Evolutionary conservation across 2,113 vertebrate species (phyloP).

Genomic region (Tinamus guttatus): DNA sequence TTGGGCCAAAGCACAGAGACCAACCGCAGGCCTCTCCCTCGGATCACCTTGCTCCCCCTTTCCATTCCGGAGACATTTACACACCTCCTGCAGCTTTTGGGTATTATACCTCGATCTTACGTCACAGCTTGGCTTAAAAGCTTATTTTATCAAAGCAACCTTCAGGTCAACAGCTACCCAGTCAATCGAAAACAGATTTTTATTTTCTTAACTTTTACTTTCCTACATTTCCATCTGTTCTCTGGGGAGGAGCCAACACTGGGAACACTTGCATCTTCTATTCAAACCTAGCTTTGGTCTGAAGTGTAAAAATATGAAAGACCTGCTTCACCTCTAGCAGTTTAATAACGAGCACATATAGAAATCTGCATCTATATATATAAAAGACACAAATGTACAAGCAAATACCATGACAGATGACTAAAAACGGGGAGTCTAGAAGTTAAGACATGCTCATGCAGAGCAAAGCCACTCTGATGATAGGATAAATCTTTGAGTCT

Average conservation of each 20-base stretch:
- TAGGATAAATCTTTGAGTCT: background rate
- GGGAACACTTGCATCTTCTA: background rate
- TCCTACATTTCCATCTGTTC: background rate
- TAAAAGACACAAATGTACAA: background rate
- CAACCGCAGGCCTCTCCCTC: background rate
- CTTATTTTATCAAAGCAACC: slow-evolving; percentile 19
- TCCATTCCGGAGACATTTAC: background rate
- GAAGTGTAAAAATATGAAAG: background rate
- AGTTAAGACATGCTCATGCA: background rate
- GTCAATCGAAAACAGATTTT: background rate
- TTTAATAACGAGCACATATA: accelerated
- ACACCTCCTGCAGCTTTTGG: background rate
- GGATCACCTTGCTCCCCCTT: background rate
- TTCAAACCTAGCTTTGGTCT: background rate
- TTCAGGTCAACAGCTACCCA: background rate
- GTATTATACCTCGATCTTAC: slow-evolving; percentile 39
- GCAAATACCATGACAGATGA: background rate
- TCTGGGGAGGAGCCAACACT: background rate
- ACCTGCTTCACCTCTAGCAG: background rate
- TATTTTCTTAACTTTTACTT: background rate
- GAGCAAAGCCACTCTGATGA: background rate
- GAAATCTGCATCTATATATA: background rate
- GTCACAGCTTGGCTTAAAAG: background rate
- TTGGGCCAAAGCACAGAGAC: slow-evolving; percentile 61
- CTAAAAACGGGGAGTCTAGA: no score